Conservation (phyloP, 2,888 invertebrate genomes). For the Ochropleura leucogaster region DNA sequence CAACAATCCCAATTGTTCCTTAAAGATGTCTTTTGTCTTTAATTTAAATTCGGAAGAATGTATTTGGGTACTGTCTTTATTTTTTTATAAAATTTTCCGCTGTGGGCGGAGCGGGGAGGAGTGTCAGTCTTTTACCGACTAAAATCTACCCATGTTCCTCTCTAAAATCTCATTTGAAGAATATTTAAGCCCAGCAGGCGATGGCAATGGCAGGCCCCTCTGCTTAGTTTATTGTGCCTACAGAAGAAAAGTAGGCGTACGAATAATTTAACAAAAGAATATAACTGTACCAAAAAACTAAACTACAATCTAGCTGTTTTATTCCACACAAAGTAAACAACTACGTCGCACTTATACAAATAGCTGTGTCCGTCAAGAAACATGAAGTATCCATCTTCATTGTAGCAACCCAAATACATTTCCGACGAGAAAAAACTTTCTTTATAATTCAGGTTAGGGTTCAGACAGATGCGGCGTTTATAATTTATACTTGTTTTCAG, state of each 20-base stretch:
- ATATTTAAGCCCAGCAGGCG: too few species aligned
- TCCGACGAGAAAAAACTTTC: slow-evolving; percentile 19
- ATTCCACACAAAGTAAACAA: slow-evolving; percentile 23
- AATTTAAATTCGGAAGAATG: too few species aligned
- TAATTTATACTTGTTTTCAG: not conserved
- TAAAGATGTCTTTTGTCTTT: too few species aligned
- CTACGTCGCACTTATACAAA: slow-evolving; percentile 23
- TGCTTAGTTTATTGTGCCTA: not conserved
- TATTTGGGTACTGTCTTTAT: too few species aligned
- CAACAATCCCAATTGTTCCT: too few species aligned
- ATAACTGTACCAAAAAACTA: not conserved
- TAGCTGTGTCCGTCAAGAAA: slow-evolving; percentile 24
- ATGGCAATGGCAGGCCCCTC: too few species aligned
- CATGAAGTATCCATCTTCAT: slow-evolving; percentile 42
- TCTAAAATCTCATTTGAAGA: not conserved
- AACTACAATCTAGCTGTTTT: not conserved
- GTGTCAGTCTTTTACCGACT: too few species aligned
- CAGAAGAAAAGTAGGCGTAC: not conserved
- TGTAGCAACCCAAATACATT: slow-evolving; percentile 42
- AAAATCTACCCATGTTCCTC: too few species aligned
- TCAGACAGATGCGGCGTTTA: slow-evolving; percentile 2
- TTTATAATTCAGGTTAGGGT: slow-evolving; percentile 39
- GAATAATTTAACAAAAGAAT: not conserved
- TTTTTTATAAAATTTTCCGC: too few species aligned
- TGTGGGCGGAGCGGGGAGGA: too few species aligned